These are phyloP conservation scores for Saturnia pavonia DNA, from an alignment of 2,888 invertebrate genomes.

Conservation along the genomic window DNA sequence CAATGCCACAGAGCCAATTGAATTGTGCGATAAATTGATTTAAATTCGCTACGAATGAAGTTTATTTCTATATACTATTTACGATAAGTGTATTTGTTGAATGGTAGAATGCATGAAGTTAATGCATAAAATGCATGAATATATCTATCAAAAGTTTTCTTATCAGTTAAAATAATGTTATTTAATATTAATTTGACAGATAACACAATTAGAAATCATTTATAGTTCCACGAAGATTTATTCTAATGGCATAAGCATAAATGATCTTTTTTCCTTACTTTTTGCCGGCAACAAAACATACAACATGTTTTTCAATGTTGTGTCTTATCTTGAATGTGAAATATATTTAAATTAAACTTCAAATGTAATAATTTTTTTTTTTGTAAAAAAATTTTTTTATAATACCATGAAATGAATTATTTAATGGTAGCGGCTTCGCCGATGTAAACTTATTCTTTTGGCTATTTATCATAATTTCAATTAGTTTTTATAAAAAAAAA, in stretches of 20 bases:
- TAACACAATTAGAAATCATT: not conserved
- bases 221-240: not conserved
- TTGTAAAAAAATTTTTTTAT: too few relatives aligned
- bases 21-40: conserved; percentile 6
- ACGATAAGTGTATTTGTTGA: conserved; percentile 11
- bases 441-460: too few relatives aligned
- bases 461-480: too few relatives aligned
- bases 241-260: not conserved
- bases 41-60: conserved; percentile 10
- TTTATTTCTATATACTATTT: conserved; percentile 14
- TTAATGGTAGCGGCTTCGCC: too few relatives aligned
- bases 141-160: conserved; percentile 6
- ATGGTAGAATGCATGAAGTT: conserved; percentile 10
- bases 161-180: not conserved
- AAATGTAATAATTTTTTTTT: too few relatives aligned
- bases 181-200: not conserved
- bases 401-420: too few relatives aligned
- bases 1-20: not conserved
- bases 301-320: too few relatives aligned
- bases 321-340: too few relatives aligned
- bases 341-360: too few relatives aligned
- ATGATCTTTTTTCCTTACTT: not conserved
- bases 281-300: not conserved
- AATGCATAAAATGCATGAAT: conserved; percentile 9
- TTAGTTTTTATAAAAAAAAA: too few relatives aligned